Evolutionary conservation across 2,888 invertebrate genomes (phyloP).

Genomic region (Lomographa bimaculata): DNA sequence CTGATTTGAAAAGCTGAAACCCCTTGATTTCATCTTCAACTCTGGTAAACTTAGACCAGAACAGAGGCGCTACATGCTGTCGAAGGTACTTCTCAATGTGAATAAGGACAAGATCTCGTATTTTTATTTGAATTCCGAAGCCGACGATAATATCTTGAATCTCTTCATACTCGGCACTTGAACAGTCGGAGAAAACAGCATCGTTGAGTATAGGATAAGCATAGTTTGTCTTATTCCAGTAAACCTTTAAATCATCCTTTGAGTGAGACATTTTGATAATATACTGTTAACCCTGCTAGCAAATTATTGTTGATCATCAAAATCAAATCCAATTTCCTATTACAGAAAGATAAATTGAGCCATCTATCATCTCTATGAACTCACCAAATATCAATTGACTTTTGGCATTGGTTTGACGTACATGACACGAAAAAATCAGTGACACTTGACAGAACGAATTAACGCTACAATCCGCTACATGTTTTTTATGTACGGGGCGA

Average conservation of each 20-base stretch:
- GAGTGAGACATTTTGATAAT: constrained; percentile 59
- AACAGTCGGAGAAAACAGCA: constrained; percentile 62
- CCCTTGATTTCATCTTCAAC: constrained; percentile 80
- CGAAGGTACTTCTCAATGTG: constrained; percentile 85
- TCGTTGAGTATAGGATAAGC: constrained; percentile 76
- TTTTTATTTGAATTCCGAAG: constrained; percentile 65
- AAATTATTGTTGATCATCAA: too few species aligned
- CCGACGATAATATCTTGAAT: constrained; percentile 65
- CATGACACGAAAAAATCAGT: too few species aligned
- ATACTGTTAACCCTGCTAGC: too few species aligned
- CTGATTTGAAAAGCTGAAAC: constrained; percentile 86
- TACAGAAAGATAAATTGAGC: too few species aligned
- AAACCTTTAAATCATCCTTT: constrained; percentile 61
- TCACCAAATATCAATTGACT: too few species aligned
- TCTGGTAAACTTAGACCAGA: constrained; percentile 86
- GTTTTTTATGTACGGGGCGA: too few species aligned
- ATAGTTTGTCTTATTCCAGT: constrained; percentile 74
- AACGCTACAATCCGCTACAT: too few species aligned
- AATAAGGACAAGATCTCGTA: constrained; percentile 67
- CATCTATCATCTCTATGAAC: too few species aligned
- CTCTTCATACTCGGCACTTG: constrained; percentile 64
- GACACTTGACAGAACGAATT: too few species aligned
- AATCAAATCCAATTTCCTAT: too few species aligned
- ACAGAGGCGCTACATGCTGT: constrained; percentile 84
- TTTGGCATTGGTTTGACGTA: too few species aligned